These are phyloP conservation scores for Adelphocoris suturalis DNA, from an alignment of 2,888 invertebrate genomes.

Conservation along the genomic window DNA sequence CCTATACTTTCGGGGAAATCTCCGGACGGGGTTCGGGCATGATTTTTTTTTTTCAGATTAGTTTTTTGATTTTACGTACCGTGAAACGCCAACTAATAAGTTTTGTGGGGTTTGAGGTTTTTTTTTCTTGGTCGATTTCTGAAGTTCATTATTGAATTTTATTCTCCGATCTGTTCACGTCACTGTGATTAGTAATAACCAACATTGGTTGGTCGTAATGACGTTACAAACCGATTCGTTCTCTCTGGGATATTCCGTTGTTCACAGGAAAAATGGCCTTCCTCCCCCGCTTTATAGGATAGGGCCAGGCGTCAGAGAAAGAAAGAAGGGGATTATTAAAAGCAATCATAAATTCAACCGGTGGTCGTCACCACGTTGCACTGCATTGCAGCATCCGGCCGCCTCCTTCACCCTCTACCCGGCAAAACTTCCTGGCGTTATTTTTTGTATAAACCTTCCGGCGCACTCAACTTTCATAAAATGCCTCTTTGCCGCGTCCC, in stretches of 20 bases:
- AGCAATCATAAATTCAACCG: slow-evolving; percentile 65
- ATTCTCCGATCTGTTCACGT: neutral
- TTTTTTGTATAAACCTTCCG: slow-evolving; percentile 12
- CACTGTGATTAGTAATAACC: too few species aligned
- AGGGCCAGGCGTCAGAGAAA: neutral
- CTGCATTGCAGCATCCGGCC: slow-evolving; percentile 58
- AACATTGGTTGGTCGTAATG: too few species aligned
- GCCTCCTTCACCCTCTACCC: neutral
- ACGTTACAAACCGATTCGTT: neutral
- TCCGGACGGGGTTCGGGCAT: too few species aligned
- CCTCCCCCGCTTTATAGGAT: neutral
- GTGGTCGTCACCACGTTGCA: slow-evolving; percentile 61
- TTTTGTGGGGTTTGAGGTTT: too few species aligned
- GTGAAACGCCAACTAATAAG: too few species aligned
- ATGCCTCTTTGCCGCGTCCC: slow-evolving; percentile 15
- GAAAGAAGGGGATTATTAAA: slow-evolving; percentile 45
- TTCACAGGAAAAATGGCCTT: neutral
- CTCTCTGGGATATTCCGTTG: neutral
- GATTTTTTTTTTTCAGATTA: too few species aligned
- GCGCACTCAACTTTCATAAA: slow-evolving; percentile 55
- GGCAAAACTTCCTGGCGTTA: slow-evolving; percentile 14
- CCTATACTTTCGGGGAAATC: too few species aligned
- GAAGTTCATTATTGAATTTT: neutral
- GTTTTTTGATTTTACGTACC: too few species aligned
- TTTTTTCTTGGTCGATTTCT: neutral